phyloP scores from a whole-genome alignment of 2,888 invertebrate species.

The Trachelus iudaicus region DNA sequence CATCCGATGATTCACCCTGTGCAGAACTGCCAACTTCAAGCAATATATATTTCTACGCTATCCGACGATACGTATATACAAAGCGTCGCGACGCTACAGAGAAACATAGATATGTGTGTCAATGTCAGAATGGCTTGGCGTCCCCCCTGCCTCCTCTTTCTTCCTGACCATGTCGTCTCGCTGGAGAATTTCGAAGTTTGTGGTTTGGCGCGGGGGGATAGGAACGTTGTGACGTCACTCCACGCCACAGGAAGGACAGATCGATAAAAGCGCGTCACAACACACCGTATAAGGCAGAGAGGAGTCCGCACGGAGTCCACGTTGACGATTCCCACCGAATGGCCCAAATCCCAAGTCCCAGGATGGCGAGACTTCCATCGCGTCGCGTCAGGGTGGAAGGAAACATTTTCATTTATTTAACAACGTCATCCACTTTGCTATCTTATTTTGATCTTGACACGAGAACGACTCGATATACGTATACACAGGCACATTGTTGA shows the following conservation, averaged over 20 bases:
- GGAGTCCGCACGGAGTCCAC: neutral
- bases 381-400: neutral
- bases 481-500: neutral
- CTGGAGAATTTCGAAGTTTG: neutral
- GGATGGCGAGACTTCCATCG: neutral
- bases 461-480: neutral
- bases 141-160: neutral
- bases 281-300: conserved; percentile 26
- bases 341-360: neutral
- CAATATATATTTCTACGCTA: neutral
- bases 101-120: neutral
- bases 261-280: conserved; percentile 40
- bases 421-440: neutral
- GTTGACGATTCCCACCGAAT: neutral
- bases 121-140: neutral
- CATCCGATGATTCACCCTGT: neutral
- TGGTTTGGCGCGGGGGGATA: conserved; percentile 34
- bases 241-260: conserved; percentile 29
- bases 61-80: neutral
- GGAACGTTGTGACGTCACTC: conserved; percentile 44
- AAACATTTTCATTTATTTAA: neutral
- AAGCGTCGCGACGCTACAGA: neutral
- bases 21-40: neutral
- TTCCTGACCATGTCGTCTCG: neutral
- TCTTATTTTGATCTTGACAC: neutral